Percentiles rank a stretch among this genome's conserved stretches.
phyloP scores from a whole-genome alignment of 64 coral and sea anemone species.

The Anthopleura sola region DNA sequence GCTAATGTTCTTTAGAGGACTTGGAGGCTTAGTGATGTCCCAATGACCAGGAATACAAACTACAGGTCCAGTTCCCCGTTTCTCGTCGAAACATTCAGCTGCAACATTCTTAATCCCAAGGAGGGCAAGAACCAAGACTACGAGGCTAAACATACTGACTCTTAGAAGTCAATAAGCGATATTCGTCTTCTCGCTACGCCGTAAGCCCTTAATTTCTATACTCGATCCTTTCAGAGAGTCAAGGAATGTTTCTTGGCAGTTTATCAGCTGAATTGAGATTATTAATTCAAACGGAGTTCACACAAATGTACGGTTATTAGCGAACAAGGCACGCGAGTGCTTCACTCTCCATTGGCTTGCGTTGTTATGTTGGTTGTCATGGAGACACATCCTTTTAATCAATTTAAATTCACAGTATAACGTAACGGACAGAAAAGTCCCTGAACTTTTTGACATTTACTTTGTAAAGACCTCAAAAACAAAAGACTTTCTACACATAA shows the following conservation, averaged over 20 bases:
- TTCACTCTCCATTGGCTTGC: slow-evolving; percentile 2
- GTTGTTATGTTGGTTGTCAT: slow-evolving; percentile 13
- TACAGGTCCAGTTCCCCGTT: background rate
- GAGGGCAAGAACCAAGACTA: background rate
- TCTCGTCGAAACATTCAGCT: background rate
- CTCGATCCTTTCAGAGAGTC: background rate
- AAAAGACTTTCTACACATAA: background rate
- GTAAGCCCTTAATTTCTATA: background rate
- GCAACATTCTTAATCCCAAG: slow-evolving; percentile 14
- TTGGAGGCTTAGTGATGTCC: slow-evolving; percentile 42
- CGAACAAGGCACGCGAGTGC: background rate
- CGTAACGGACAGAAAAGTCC: background rate
- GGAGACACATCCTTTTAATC: slow-evolving; percentile 6
- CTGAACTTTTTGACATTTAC: background rate
- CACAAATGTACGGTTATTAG: slow-evolving; percentile 19
- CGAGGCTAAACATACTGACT: background rate
- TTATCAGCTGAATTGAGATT: slow-evolving; percentile 7
- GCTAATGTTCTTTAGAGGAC: no score
- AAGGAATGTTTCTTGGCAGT: background rate
- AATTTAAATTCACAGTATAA: background rate
- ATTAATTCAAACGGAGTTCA: background rate
- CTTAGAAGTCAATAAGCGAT: background rate
- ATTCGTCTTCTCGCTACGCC: background rate
- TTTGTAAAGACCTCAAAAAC: background rate
- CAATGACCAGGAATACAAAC: slow-evolving; percentile 64